Conservation (phyloP, 2,113 vertebrate species). For the Lophochroa leadbeateri region DNA sequence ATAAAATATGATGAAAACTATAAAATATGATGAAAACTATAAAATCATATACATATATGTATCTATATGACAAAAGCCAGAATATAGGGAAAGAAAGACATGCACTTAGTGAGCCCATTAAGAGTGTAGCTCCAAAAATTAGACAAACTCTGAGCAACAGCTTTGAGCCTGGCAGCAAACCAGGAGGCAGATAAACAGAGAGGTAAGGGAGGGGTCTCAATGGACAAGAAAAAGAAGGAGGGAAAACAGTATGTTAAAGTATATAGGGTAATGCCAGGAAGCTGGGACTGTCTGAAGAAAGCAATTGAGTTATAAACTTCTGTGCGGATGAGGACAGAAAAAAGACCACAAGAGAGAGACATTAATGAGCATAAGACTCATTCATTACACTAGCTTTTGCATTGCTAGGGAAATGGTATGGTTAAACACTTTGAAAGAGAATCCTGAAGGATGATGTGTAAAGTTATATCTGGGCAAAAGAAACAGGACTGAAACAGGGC, state of each 20-base stretch:
- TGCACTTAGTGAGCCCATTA: fast-evolving
- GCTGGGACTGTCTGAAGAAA: neutral
- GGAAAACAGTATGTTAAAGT: neutral
- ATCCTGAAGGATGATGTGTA: neutral
- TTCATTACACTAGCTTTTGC: neutral
- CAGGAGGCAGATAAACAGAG: neutral
- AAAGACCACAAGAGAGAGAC: neutral
- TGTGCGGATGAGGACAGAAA: neutral
- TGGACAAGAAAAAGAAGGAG: neutral
- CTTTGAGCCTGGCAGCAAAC: neutral
- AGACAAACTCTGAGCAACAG: neutral
- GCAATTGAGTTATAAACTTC: neutral
- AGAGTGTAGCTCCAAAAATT: neutral
- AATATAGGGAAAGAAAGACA: neutral
- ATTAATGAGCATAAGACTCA: neutral
- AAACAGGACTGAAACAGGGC: neutral
- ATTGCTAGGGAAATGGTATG: neutral
- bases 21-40: neutral
- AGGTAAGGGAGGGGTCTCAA: neutral
- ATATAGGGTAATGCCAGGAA: neutral
- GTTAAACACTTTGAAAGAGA: neutral
- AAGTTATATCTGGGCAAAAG: neutral
- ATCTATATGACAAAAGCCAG: neutral
- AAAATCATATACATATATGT: neutral
- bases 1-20: neutral